These are phyloP conservation scores for Stegodyphus dumicola DNA, from an alignment of 1,140 invertebrate genomes.

Conservation along the genomic window DNA sequence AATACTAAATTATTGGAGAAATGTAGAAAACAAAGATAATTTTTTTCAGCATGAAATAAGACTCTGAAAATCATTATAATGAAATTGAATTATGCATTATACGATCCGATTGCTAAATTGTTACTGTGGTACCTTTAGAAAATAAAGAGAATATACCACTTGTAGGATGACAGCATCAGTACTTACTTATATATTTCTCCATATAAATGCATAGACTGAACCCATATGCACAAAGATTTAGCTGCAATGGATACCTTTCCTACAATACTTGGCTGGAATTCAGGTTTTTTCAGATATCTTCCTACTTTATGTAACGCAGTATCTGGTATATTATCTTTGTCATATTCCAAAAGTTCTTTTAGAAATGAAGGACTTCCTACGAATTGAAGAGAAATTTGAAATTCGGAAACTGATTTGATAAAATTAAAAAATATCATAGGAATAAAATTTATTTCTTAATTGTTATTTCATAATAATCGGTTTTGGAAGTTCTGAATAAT, in stretches of 20 bases:
- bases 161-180: neutral
- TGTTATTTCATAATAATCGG: neutral
- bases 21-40: no score
- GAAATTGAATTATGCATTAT: neutral
- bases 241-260: slow-evolving; percentile 82
- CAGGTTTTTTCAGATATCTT: slow-evolving; percentile 80
- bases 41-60: no score
- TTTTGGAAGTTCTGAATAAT: neutral
- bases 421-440: neutral
- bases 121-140: neutral
- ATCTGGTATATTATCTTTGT: slow-evolving; percentile 87
- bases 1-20: no score
- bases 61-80: no score
- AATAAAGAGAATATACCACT: neutral
- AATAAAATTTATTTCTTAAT: neutral
- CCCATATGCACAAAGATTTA: slow-evolving; percentile 88
- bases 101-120: neutral
- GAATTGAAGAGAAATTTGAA: slow-evolving; percentile 14
- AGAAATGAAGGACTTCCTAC: slow-evolving; percentile 70
- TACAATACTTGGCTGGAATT: slow-evolving; percentile 88
- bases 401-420: neutral
- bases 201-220: slow-evolving; percentile 90
- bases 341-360: slow-evolving; percentile 81
- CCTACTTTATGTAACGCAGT: slow-evolving; percentile 82
- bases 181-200: slow-evolving; percentile 79